Percentiles rank a stretch among this genome's conserved stretches.
Evolutionary conservation across 2,888 invertebrate species (phyloP).

Genomic region (Thelaira solivaga): DNA sequence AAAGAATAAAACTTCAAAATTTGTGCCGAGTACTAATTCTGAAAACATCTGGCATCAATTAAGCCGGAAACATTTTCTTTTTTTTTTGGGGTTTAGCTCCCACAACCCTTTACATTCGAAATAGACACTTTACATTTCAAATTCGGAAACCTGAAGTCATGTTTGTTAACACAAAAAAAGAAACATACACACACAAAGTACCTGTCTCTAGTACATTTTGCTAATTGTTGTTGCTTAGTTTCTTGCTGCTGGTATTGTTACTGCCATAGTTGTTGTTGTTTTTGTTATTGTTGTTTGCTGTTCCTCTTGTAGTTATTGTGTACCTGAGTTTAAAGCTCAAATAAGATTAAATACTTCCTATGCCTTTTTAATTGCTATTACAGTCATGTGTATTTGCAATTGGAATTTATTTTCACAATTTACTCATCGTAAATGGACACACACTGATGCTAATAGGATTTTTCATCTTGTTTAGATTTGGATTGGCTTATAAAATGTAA

Average conservation of each 20-base stretch:
- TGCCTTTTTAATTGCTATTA: slow-evolving; percentile 52
- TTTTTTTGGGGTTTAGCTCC: not conserved
- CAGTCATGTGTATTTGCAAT: slow-evolving; percentile 45
- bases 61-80: not conserved
- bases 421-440: slow-evolving; percentile 11
- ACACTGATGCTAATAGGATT: slow-evolving; percentile 28
- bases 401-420: slow-evolving; percentile 46
- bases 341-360: slow-evolving; percentile 51
- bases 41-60: not conserved
- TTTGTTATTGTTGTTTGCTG: not conserved
- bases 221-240: not conserved
- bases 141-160: not conserved
- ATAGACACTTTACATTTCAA: not conserved
- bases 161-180: not conserved
- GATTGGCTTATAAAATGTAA: slow-evolving; percentile 32
- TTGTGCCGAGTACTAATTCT: not conserved
- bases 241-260: not conserved
- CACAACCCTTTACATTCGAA: not conserved
- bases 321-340: slow-evolving; percentile 54
- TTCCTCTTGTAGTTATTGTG: slow-evolving; percentile 14
- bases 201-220: not conserved
- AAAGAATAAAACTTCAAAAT: too few species aligned
- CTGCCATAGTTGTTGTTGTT: not conserved
- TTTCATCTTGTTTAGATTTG: slow-evolving; percentile 24
- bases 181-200: too few species aligned